Percentiles rank a stretch among this genome's conserved stretches.
These are phyloP conservation scores for Cybosia mesomella DNA, from an alignment of 2,888 invertebrate genomes.

Conservation along the genomic window DNA sequence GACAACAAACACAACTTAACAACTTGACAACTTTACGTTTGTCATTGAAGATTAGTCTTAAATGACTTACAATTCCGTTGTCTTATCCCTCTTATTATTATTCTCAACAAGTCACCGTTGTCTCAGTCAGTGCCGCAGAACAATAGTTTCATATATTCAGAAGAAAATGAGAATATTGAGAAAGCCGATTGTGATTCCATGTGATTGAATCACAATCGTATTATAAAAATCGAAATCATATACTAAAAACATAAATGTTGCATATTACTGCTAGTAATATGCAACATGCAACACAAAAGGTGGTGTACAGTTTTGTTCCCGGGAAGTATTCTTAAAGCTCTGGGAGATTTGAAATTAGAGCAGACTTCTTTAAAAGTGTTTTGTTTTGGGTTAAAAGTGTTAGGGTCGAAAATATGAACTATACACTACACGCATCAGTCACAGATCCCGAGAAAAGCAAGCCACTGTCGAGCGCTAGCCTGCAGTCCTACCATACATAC, in stretches of 20 bases:
- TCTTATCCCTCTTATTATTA: constrained; percentile 10
- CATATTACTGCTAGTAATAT: background rate
- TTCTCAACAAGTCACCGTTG: constrained; percentile 19
- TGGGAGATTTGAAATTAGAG: no score
- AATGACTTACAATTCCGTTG: constrained; percentile 12
- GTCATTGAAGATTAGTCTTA: background rate
- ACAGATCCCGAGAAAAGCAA: no score
- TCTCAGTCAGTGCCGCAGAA: constrained; percentile 17
- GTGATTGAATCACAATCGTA: background rate
- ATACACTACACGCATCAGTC: no score
- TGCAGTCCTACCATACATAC: no score
- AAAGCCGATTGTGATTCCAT: background rate
- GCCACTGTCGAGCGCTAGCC: no score
- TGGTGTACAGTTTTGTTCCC: no score
- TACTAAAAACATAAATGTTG: background rate
- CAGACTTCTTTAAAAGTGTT: no score
- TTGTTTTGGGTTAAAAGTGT: no score
- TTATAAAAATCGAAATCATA: background rate
- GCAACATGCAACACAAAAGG: no score
- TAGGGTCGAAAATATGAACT: no score
- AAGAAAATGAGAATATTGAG: constrained; percentile 13
- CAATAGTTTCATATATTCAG: constrained; percentile 16
- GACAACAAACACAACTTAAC: background rate
- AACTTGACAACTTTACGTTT: background rate
- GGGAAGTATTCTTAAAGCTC: no score